Base-by-base conservation (phyloP, 1,140 invertebrate species). In the Alviniconcha marisindica region DNA sequence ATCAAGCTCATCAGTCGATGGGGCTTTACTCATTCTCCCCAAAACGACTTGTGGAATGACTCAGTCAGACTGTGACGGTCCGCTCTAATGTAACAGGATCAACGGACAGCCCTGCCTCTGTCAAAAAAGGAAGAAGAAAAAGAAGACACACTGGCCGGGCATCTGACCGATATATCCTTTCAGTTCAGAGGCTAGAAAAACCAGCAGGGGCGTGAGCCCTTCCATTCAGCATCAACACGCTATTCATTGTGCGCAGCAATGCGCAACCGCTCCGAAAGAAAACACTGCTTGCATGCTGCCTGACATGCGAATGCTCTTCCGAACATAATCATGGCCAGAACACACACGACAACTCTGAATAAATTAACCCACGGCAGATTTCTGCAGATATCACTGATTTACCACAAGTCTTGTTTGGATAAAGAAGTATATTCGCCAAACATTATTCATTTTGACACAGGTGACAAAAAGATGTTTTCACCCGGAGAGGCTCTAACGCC, bases 201-300 rank as follows among this genome's bases (percentile, higher is more conserved):
- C 51, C 10, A 54, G 24, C 51, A 54, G 10, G 60, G 60, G 60
- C 60, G 60, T 63, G 60, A 63, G 24, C 24, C 28, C 21, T 24
- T 31, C 7, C 24, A n/a, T 24, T n/a, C 60, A 63, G 60, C 60
- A 24, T 63, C 21, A 63, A 63, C 60, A 63, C 28, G 21, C 21
- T 31, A 63, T 63, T 63, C 60, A 63, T 4, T 24, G 28, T 31
- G 60, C 7, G 21, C 60, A 63, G 28, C 60, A 63, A 63, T n/a
- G 60, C 60, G 60, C 60, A 63, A n/a, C 44, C 60, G 60, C 60
- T 31, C 7, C 21, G 7, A 7, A 63, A 63, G 24, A 24, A 63
- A 24, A 63, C 60, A 63, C 60, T 63, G 28, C 60, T 63, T 63
- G 60, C 60, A 63, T 63, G 60, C 60, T 63, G 60, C 60, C 60